phyloP scores from a whole-genome alignment of 2,888 invertebrate species.

The Sarcophaga carnaria region DNA sequence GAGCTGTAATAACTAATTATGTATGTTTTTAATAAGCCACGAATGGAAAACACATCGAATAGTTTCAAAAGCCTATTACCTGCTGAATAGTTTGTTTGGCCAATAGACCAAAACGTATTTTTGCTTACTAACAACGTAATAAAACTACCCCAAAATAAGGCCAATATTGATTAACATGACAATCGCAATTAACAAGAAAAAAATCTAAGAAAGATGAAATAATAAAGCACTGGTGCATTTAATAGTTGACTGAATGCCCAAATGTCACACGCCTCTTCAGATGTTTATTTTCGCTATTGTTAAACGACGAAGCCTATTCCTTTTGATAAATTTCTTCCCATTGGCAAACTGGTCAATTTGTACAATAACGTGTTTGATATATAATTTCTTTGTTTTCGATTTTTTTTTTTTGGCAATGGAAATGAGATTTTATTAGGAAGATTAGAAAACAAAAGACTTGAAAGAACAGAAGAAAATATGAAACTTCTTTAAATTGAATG shows the following conservation, averaged over 20 bases:
- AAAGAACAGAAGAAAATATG: slow-evolving; percentile 32
- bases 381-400: slow-evolving; percentile 69
- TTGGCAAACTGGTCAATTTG: slow-evolving; percentile 71
- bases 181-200: slow-evolving; percentile 26
- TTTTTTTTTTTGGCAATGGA: slow-evolving; percentile 57
- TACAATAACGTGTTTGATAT: slow-evolving; percentile 71
- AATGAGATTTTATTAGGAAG: slow-evolving; percentile 69
- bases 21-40: slow-evolving; percentile 73
- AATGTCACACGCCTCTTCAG: slow-evolving; percentile 79
- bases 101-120: slow-evolving; percentile 24
- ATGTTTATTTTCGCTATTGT: slow-evolving; percentile 67
- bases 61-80: slow-evolving; percentile 77
- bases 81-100: slow-evolving; percentile 71
- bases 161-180: slow-evolving; percentile 57
- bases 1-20: no score
- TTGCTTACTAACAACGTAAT: background rate
- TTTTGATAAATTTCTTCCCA: slow-evolving; percentile 36
- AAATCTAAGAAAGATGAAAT: slow-evolving; percentile 26
- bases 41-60: slow-evolving; percentile 76
- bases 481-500: slow-evolving; percentile 30
- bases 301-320: slow-evolving; percentile 29
- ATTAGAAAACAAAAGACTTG: slow-evolving; percentile 61
- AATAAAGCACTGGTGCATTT: slow-evolving; percentile 30
- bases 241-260: slow-evolving; percentile 55
- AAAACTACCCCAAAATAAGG: slow-evolving; percentile 70